These are phyloP conservation scores for Argyresthia albistria DNA, from an alignment of 2,888 invertebrate genomes.

Conservation along the genomic window DNA sequence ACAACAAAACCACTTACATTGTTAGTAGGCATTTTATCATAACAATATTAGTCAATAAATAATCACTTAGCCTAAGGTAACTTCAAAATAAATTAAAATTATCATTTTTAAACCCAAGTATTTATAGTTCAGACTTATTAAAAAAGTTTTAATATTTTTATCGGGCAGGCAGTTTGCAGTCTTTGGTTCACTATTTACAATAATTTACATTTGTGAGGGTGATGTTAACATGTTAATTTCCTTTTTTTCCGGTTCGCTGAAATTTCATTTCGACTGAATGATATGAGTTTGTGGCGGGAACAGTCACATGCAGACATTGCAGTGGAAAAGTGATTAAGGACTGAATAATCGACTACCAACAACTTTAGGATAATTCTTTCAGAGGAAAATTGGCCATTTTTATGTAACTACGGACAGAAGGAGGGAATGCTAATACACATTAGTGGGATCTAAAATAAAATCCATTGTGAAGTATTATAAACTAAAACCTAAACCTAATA, in stretches of 20 bases:
- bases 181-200: slow-evolving; percentile 62
- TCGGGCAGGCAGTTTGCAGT: slow-evolving; percentile 47
- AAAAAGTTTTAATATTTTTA: slow-evolving; percentile 16
- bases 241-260: slow-evolving; percentile 57
- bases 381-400: not conserved
- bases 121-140: slow-evolving; percentile 29
- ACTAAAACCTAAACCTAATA: slow-evolving; percentile 30
- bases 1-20: slow-evolving; percentile 7
- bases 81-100: slow-evolving; percentile 58
- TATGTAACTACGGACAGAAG: not conserved
- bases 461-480: slow-evolving; percentile 29
- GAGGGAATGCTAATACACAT: slow-evolving; percentile 30
- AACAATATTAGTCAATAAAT: slow-evolving; percentile 61
- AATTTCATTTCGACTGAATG: slow-evolving; percentile 48
- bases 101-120: slow-evolving; percentile 19
- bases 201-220: slow-evolving; percentile 15
- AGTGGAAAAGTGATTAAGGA: not conserved
- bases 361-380: not conserved
- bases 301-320: not conserved
- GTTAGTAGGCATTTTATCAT: slow-evolving; percentile 30
- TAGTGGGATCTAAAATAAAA: slow-evolving; percentile 46
- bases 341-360: not conserved
- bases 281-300: slow-evolving; percentile 49
- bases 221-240: slow-evolving; percentile 24
- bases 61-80: slow-evolving; percentile 63